A percentile compares a stretch with the other conserved stretches of the same genome.
Evolutionary conservation across 2,797 vertebrate genomes (phyloP).

Genomic region (Streptopelia turtur): DNA sequence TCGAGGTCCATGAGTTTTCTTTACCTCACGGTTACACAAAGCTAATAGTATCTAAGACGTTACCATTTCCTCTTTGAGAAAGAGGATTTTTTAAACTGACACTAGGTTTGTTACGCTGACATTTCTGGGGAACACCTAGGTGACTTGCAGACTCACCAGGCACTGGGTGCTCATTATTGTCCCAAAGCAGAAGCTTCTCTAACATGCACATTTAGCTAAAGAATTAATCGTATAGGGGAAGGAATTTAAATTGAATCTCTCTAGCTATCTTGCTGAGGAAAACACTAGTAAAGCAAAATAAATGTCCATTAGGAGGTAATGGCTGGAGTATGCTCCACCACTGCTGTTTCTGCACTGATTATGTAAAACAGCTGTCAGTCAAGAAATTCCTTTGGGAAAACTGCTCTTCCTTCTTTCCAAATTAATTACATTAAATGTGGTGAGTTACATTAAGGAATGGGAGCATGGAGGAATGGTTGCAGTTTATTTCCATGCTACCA

Average conservation of each 20-base stretch:
- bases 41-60: neutral
- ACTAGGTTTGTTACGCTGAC: neutral
- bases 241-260: neutral
- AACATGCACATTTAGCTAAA: neutral
- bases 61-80: neutral
- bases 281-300: neutral
- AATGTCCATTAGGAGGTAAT: constrained; percentile 26
- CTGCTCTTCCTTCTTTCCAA: constrained; percentile 26
- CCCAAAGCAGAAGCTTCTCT: neutral
- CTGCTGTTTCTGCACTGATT: neutral
- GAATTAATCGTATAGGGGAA: neutral
- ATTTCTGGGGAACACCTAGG: neutral
- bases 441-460: constrained; percentile 23
- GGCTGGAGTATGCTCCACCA: neutral
- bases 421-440: constrained; percentile 37
- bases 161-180: neutral
- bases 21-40: neutral
- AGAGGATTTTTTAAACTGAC: neutral
- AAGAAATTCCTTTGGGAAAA: constrained; percentile 36
- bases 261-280: neutral
- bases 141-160: neutral
- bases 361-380: constrained; percentile 48
- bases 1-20: neutral
- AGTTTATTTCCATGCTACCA: neutral
- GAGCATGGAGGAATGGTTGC: neutral